A percentile compares a stretch with the other conserved stretches of the same genome.
These are phyloP conservation scores for Galemys pyrenaicus DNA, from an alignment of 2,113 vertebrate species.

Conservation along the genomic window DNA sequence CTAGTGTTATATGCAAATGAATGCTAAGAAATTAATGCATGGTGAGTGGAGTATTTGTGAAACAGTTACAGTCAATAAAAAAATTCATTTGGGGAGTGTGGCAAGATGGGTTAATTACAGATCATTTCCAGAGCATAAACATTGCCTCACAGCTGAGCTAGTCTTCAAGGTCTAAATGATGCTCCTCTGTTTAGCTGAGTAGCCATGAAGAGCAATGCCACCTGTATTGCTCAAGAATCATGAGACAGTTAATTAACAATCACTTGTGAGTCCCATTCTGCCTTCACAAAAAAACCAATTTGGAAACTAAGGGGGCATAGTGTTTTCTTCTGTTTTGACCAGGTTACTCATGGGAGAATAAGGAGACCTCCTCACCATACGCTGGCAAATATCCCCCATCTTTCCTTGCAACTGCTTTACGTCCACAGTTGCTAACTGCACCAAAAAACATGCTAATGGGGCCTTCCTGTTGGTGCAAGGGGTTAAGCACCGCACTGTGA, in stretches of 20 bases:
- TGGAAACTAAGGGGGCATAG: neutral
- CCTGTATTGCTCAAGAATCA: neutral
- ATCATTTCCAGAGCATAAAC: constrained; percentile 7
- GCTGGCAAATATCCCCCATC: neutral
- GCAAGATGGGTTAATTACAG: neutral
- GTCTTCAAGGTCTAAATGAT: neutral
- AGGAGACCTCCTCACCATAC: neutral
- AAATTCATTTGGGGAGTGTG: neutral
- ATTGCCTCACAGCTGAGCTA: neutral
- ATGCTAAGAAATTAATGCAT: neutral
- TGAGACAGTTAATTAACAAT: neutral
- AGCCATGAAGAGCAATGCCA: neutral
- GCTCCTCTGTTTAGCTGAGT: neutral
- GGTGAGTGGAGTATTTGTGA: neutral
- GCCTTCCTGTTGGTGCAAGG: no score
- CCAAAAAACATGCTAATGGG: neutral
- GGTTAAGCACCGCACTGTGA: no score
- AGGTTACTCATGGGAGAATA: neutral
- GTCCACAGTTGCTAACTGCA: neutral
- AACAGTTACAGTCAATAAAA: neutral
- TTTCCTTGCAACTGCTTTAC: neutral
- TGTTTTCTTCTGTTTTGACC: neutral
- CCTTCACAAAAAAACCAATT: neutral
- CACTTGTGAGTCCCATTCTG: constrained; percentile 8
- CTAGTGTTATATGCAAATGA: neutral